Percentiles rank a stretch among this genome's conserved stretches.
Evolutionary conservation across 2,888 invertebrate species (phyloP).

Genomic region (Campopleginae sp.): DNA sequence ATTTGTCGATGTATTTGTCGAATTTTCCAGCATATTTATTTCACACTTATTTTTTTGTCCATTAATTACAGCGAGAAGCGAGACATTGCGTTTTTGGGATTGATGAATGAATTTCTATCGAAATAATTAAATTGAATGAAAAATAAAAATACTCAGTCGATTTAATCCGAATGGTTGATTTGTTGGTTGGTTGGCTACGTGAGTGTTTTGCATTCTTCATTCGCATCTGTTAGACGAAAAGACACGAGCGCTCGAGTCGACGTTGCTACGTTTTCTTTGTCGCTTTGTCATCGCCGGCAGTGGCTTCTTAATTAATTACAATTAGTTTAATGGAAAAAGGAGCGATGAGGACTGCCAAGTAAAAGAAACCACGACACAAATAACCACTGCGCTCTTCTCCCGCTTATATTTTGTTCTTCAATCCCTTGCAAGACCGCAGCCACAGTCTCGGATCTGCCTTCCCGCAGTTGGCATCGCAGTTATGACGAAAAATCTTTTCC

Average conservation of each 20-base stretch:
- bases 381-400: neutral
- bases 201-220: slow-evolving; percentile 25
- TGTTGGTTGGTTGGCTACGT: slow-evolving; percentile 7
- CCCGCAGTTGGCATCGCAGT: slow-evolving; percentile 23
- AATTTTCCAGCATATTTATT: neutral
- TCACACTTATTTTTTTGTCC: too few relatives aligned
- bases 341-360: slow-evolving; percentile 60
- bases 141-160: neutral
- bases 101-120: neutral
- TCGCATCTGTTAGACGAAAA: slow-evolving; percentile 42
- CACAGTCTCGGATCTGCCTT: slow-evolving; percentile 36
- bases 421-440: slow-evolving; percentile 42
- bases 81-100: neutral
- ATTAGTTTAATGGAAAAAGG: slow-evolving; percentile 82
- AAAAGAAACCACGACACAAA: slow-evolving; percentile 40
- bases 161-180: neutral
- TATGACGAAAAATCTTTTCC: slow-evolving; percentile 36
- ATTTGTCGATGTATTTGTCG: neutral
- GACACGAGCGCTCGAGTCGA: slow-evolving; percentile 27
- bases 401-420: slow-evolving; percentile 51
- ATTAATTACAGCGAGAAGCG: too few relatives aligned
- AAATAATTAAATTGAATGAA: neutral
- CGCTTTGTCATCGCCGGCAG: slow-evolving; percentile 57
- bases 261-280: slow-evolving; percentile 11
- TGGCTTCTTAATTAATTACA: slow-evolving; percentile 82